Conservation (phyloP, 1,140 invertebrate species). For the Vollenhovia emeryi region DNA sequence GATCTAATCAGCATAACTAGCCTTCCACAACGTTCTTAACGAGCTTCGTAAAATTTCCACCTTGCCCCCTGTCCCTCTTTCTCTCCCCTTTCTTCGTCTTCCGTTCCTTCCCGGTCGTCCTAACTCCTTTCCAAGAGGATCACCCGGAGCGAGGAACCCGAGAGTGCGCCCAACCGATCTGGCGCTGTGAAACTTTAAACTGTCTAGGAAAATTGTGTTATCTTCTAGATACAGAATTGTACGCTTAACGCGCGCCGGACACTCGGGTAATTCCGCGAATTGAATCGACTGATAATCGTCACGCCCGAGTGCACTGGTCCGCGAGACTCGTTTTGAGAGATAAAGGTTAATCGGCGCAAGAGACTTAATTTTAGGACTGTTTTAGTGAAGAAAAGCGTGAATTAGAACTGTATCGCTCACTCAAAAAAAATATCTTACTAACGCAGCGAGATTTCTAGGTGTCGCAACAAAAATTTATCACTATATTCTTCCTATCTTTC, state of each 20-base stretch:
- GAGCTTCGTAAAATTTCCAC: conserved; percentile 51
- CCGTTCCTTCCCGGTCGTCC: background rate
- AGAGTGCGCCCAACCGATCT: background rate
- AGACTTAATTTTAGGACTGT: background rate
- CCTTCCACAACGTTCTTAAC: conserved; percentile 37
- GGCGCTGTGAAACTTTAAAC: background rate
- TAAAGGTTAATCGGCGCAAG: background rate
- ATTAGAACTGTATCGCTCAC: background rate
- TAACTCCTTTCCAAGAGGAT: background rate
- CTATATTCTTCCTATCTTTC: too few species aligned
- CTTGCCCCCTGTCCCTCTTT: background rate
- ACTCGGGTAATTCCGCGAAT: conserved; percentile 18
- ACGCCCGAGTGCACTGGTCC: background rate
- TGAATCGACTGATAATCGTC: conserved; percentile 18
- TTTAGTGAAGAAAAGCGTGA: background rate
- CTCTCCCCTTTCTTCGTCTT: background rate
- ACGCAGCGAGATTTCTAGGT: too few species aligned
- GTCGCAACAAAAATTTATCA: too few species aligned
- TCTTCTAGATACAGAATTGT: conserved; percentile 6
- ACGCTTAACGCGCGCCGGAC: background rate
- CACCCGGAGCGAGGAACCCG: background rate
- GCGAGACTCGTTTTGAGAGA: background rate
- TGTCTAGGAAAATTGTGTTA: conserved; percentile 40
- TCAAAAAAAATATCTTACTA: too few species aligned
- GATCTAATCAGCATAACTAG: conserved; percentile 65